phyloP scores from a whole-genome alignment of 2,888 invertebrate genomes.

The Drymonia ruficornis region DNA sequence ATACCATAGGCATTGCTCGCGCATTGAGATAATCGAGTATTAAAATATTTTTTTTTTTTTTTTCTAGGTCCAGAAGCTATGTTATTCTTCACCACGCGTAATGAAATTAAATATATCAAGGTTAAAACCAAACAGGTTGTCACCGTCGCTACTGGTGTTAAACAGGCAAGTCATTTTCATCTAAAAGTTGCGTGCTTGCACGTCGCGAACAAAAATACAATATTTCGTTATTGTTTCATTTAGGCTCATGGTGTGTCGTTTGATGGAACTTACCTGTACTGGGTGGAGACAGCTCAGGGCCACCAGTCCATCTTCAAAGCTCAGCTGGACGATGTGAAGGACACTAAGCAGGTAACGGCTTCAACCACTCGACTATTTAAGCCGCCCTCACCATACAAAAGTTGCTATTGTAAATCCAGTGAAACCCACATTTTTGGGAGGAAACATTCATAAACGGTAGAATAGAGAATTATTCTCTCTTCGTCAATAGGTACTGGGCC shows the following conservation, averaged over 20 bases:
- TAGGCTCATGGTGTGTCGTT: conserved; percentile 87
- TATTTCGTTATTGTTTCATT: background rate
- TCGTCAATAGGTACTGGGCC: no score
- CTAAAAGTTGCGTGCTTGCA: background rate
- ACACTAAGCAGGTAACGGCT: conserved; percentile 76
- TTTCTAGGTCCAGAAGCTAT: conserved; percentile 86
- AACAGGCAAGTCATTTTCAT: conserved; percentile 48
- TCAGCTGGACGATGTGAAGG: conserved; percentile 84
- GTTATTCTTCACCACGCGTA: conserved; percentile 88
- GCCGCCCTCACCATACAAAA: no score
- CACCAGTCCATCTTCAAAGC: conserved; percentile 89
- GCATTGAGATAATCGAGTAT: no score
- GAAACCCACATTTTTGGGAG: no score
- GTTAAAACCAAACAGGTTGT: conserved; percentile 81
- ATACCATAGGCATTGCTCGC: no score
- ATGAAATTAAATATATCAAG: conserved; percentile 87
- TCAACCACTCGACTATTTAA: no score
- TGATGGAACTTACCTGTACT: conserved; percentile 89
- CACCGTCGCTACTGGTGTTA: conserved; percentile 58
- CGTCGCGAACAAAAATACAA: no score
- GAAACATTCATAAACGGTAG: no score
- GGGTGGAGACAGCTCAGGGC: conserved; percentile 89
- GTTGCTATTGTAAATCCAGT: no score
- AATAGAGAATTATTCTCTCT: no score
- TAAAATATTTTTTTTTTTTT: no score